Evolutionary conservation across 1,140 invertebrate genomes (phyloP).

Genomic region (Drosophila trapezifrons): DNA sequence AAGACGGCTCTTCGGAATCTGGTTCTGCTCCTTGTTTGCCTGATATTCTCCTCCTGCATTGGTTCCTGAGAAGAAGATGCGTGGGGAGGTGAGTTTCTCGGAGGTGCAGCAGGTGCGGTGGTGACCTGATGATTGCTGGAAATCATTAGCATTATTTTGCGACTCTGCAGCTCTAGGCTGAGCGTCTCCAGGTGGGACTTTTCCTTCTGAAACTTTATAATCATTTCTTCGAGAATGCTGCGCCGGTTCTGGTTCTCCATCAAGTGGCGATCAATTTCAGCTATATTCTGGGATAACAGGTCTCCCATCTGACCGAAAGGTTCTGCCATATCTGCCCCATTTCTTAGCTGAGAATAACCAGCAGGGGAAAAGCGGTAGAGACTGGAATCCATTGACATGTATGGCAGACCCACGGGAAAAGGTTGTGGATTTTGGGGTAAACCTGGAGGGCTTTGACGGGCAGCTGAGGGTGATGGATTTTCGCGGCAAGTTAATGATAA

Average conservation of each 20-base stretch:
- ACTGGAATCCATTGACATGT: slow-evolving; percentile 28
- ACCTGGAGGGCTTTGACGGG: not conserved
- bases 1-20: slow-evolving; percentile 4
- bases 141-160: slow-evolving; percentile 64
- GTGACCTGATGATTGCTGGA: slow-evolving; percentile 5
- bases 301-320: slow-evolving; percentile 24
- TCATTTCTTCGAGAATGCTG: slow-evolving; percentile 77
- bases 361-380: slow-evolving; percentile 23
- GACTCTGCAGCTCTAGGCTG: slow-evolving; percentile 71
- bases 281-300: slow-evolving; percentile 51
- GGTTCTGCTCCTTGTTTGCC: slow-evolving; percentile 14
- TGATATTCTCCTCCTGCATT: slow-evolving; percentile 7
- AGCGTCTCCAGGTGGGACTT: slow-evolving; percentile 70
- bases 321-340: not conserved
- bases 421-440: slow-evolving; percentile 9
- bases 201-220: slow-evolving; percentile 76
- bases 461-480: too few relatives aligned
- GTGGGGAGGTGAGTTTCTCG: slow-evolving; percentile 18
- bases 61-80: not conserved
- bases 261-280: slow-evolving; percentile 73
- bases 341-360: not conserved
- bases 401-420: slow-evolving; percentile 32
- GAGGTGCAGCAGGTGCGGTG: slow-evolving; percentile 7
- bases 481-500: not conserved
- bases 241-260: slow-evolving; percentile 75